Conservation (phyloP, 2,797 vertebrate species). For the Simalia tracyae region DNA sequence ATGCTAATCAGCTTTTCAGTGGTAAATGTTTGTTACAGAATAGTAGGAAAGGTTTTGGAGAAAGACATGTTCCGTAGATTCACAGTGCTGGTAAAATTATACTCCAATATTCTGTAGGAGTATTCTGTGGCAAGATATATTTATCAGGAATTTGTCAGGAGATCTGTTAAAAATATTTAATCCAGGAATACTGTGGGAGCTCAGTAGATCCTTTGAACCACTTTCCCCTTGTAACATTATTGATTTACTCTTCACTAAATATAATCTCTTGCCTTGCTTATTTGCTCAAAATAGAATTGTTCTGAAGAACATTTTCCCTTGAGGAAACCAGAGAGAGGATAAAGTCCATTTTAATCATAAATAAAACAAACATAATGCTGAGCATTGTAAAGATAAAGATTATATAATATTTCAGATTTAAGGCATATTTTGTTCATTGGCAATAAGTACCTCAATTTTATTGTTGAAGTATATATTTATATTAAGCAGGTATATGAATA, state of each 20-base stretch:
- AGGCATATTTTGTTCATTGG: slow-evolving; percentile 5
- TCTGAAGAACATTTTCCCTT: slow-evolving; percentile 26
- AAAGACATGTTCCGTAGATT: background rate
- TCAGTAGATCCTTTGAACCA: background rate
- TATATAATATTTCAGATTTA: slow-evolving; percentile 47
- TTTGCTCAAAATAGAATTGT: slow-evolving; percentile 48
- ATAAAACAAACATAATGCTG: slow-evolving; percentile 51
- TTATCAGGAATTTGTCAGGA: background rate
- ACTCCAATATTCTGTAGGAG: background rate
- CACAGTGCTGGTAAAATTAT: background rate
- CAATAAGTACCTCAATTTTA: background rate
- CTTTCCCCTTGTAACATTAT: background rate
- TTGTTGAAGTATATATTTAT: background rate
- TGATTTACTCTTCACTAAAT: slow-evolving; percentile 26
- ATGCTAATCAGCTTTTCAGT: background rate
- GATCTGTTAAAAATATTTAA: background rate
- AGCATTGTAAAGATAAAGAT: slow-evolving; percentile 37
- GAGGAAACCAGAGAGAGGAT: slow-evolving; percentile 33
- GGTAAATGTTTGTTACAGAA: background rate
- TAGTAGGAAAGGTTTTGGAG: background rate
- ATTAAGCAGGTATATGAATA: background rate
- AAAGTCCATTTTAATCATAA: slow-evolving; percentile 42
- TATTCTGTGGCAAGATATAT: background rate
- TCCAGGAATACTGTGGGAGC: background rate
- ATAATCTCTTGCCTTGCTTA: slow-evolving; percentile 33